These are phyloP conservation scores for Helogale parvula DNA, from an alignment of 2,113 vertebrate species.

Conservation along the genomic window DNA sequence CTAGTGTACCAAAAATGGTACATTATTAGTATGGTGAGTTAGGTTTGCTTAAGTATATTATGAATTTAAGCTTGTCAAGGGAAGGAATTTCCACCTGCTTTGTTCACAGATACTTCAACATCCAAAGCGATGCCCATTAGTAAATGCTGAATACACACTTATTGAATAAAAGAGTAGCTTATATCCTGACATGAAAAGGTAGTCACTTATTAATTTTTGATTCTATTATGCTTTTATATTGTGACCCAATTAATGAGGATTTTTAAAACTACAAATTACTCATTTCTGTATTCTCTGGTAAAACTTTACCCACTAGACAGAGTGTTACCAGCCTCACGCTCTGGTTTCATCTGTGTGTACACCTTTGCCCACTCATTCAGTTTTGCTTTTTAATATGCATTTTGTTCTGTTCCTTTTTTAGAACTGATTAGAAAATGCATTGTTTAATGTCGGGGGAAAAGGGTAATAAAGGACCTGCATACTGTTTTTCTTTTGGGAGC, in stretches of 20 bases:
- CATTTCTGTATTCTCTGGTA: not conserved
- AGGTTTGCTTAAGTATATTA: slow-evolving; percentile 18
- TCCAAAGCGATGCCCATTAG: not conserved
- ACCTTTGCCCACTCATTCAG: not conserved
- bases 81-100: not conserved
- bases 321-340: not conserved
- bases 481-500: not conserved
- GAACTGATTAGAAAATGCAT: not conserved
- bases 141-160: not conserved
- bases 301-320: not conserved
- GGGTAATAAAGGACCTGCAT: not conserved
- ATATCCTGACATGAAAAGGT: not conserved
- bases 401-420: not conserved
- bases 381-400: not conserved
- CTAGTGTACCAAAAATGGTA: not conserved
- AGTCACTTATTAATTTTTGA: not conserved
- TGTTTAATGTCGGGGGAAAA: not conserved
- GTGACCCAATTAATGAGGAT: not conserved
- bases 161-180: not conserved
- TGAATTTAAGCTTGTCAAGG: not conserved
- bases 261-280: slow-evolving; percentile 10
- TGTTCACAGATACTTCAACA: not conserved
- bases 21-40: not conserved
- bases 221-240: not conserved
- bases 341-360: not conserved